Percentiles rank a stretch among this genome's conserved stretches.
Evolutionary conservation across 30 jellyfish, hydroid and myxozoan species (phyloP).

Genomic region (Rhopilema esculentum): DNA sequence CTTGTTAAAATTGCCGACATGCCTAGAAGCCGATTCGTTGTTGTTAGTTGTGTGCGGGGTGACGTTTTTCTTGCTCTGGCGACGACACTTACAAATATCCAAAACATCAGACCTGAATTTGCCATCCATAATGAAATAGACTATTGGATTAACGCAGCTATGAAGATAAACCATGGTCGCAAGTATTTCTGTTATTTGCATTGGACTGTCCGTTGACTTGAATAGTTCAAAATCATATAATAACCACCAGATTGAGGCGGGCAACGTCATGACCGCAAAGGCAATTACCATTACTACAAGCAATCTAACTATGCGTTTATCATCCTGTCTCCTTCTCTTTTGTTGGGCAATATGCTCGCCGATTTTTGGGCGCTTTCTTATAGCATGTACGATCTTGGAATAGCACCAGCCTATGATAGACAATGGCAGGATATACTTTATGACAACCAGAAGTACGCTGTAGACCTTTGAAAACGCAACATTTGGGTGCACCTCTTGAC

Average conservation of each 20-base stretch:
- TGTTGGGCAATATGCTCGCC: not conserved
- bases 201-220: conserved; percentile 7
- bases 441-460: conserved; percentile 31
- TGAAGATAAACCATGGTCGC: conserved; percentile 69
- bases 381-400: conserved; percentile 16
- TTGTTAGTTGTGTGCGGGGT: not conserved
- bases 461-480: not conserved
- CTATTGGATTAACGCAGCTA: conserved; percentile 72
- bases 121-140: conserved; percentile 63
- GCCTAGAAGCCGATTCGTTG: not conserved
- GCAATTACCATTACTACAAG: conserved; percentile 65
- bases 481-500: conserved; percentile 41
- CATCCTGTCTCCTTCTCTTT: conserved; percentile 41
- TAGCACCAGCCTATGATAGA: conserved; percentile 54
- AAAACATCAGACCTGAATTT: conserved; percentile 42
- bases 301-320: conserved; percentile 40
- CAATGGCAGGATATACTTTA: conserved; percentile 64
- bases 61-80: not conserved
- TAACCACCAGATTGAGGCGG: conserved; percentile 82
- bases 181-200: conserved; percentile 58
- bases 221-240: conserved; percentile 50
- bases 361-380: conserved; percentile 44
- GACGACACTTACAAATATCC: not conserved
- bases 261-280: conserved; percentile 75
- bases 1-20: not conserved